Percentiles rank a stretch among this genome's conserved stretches.
Conservation (phyloP, 2,888 invertebrate genomes). For the Lysandra coridon region DNA sequence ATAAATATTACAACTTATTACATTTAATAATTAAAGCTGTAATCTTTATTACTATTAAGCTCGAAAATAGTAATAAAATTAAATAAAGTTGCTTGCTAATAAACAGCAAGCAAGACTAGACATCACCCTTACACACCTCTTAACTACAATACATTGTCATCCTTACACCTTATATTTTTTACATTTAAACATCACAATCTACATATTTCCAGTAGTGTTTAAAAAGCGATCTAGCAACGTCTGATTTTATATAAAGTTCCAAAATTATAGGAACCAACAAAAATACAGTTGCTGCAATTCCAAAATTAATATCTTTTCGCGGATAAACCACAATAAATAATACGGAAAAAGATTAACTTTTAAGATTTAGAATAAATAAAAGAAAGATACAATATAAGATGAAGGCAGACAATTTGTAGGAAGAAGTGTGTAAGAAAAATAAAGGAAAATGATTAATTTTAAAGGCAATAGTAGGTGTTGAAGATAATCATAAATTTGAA, state of each 20-base stretch:
- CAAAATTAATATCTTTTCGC: not conserved
- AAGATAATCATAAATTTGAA: conserved; percentile 12
- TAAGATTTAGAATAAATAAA: not conserved
- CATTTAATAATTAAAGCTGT: not conserved
- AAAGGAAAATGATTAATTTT: not conserved
- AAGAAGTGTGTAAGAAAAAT: conserved; percentile 10
- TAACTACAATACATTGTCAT: not conserved
- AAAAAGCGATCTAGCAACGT: not conserved
- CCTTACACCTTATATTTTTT: not conserved
- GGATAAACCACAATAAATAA: not conserved
- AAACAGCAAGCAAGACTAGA: conserved; percentile 33
- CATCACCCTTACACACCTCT: not conserved
- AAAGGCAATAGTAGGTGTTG: not conserved
- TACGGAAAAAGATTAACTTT: not conserved
- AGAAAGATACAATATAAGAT: not conserved
- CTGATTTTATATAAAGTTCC: conserved; percentile 3
- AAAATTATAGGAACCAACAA: not conserved
- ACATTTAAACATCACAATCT: not conserved
- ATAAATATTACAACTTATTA: not conserved
- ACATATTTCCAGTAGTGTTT: not conserved
- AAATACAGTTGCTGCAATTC: not conserved
- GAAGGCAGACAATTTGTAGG: not conserved
- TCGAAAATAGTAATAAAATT: conserved; percentile 34
- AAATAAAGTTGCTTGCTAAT: conserved; percentile 9
- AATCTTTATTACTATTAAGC: conserved; percentile 33